A percentile compares a stretch with the other conserved stretches of the same genome.
phyloP scores from a whole-genome alignment of 1,140 invertebrate species.

The Stratiolaelaps scimitus region DNA sequence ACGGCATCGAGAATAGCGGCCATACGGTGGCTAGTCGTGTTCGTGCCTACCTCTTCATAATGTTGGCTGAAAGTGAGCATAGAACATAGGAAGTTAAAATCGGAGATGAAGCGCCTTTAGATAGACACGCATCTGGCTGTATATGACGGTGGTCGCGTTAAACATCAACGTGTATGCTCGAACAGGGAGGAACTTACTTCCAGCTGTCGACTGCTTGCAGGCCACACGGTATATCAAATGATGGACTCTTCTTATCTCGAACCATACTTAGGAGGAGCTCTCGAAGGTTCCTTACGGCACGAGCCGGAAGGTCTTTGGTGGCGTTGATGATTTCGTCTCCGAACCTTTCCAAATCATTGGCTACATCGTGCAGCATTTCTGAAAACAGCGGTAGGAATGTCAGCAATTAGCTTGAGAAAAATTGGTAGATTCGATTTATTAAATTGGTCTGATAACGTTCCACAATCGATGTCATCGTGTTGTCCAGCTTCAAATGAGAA shows the following conservation, averaged over 20 bases:
- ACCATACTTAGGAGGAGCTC: neutral
- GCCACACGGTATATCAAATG: neutral
- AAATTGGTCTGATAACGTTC: no score
- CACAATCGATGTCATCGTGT: no score
- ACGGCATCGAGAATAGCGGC: neutral
- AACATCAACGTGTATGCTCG: no score
- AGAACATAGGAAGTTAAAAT: neutral
- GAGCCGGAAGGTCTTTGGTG: neutral
- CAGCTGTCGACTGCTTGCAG: conserved; percentile 12
- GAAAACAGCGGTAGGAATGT: no score
- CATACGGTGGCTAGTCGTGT: neutral
- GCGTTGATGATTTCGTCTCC: no score
- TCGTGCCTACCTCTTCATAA: neutral
- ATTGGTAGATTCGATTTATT: no score
- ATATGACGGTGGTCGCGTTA: no score
- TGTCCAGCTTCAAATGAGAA: no score
- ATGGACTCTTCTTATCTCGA: neutral
- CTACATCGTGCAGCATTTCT: no score
- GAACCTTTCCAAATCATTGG: no score
- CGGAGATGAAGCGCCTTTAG: neutral
- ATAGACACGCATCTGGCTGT: neutral
- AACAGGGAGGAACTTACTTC: conserved; percentile 24
- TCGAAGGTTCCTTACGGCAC: conserved; percentile 6
- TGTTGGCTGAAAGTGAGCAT: neutral
- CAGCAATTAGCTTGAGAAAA: no score